These are phyloP conservation scores for Coendou prehensilis DNA, from an alignment of 2,797 vertebrate genomes.

Conservation along the genomic window DNA sequence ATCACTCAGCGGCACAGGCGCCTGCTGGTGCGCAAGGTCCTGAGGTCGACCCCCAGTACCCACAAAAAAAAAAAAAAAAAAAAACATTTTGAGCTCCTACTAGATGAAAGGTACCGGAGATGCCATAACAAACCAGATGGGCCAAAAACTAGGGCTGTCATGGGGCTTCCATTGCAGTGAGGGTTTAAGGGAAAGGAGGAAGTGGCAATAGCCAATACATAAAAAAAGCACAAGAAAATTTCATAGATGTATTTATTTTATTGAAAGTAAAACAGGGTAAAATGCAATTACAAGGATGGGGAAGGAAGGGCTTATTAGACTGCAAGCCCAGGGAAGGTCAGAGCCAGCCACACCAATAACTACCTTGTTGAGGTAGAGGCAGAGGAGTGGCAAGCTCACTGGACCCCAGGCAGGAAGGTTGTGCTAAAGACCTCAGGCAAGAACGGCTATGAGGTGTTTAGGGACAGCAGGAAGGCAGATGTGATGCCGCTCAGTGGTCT, in stretches of 20 bases:
- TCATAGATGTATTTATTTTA: neutral
- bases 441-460: too few species aligned
- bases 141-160: neutral
- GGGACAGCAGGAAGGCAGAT: neutral
- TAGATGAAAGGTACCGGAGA: neutral
- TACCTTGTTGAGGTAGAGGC: neutral
- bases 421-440: neutral
- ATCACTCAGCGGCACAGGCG: too few species aligned
- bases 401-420: neutral
- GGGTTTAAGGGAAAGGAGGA: neutral
- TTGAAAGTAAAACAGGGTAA: neutral
- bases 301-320: neutral
- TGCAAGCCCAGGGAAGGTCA: neutral
- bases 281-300: neutral
- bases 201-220: neutral
- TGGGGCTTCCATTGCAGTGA: neutral
- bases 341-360: neutral
- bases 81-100: neutral
- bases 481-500: neutral
- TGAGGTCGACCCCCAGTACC: too few species aligned
- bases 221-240: constrained; percentile 9
- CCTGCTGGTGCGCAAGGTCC: too few species aligned
- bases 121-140: neutral
- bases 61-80: too few species aligned
- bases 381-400: neutral